A percentile compares a stretch with the other conserved stretches of the same genome.
phyloP scores from a whole-genome alignment of 2,797 vertebrate genomes.

The Mus caroli region DNA sequence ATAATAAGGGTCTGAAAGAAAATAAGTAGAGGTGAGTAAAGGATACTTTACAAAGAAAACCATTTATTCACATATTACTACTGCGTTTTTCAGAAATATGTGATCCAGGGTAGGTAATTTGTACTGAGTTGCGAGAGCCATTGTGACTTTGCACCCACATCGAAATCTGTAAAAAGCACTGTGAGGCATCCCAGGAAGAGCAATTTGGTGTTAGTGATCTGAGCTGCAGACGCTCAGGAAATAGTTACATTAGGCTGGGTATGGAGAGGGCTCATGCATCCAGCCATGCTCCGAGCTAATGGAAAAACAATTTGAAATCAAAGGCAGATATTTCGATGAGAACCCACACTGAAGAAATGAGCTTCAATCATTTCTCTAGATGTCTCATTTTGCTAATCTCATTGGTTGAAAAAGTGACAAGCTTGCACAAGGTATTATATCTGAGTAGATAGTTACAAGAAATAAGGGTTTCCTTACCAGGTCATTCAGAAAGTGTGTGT shows the following conservation, averaged over 20 bases:
- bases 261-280: conserved; percentile 62
- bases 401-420: conserved; percentile 77
- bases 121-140: not conserved
- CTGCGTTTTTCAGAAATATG: conserved; percentile 41
- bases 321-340: conserved; percentile 73
- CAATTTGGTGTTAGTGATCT: conserved; percentile 76
- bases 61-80: conserved; percentile 35
- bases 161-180: conserved; percentile 58
- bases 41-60: conserved; percentile 65
- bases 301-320: conserved; percentile 82
- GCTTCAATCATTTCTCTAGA: conserved; percentile 71
- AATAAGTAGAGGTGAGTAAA: conserved; percentile 14
- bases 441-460: conserved; percentile 64
- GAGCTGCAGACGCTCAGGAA: conserved; percentile 74
- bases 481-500: conserved; percentile 71
- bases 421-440: conserved; percentile 50
- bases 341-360: conserved; percentile 72
- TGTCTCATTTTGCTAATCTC: conserved; percentile 71
- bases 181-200: conserved; percentile 63
- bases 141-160: conserved; percentile 26
- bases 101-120: conserved; percentile 15
- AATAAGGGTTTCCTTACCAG: conserved; percentile 63
- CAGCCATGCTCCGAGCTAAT: conserved; percentile 55
- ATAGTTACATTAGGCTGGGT: conserved; percentile 75
- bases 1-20: conserved; percentile 38